phyloP scores from a whole-genome alignment of 2,888 invertebrate genomes.

The Tetramorium bicarinatum region DNA sequence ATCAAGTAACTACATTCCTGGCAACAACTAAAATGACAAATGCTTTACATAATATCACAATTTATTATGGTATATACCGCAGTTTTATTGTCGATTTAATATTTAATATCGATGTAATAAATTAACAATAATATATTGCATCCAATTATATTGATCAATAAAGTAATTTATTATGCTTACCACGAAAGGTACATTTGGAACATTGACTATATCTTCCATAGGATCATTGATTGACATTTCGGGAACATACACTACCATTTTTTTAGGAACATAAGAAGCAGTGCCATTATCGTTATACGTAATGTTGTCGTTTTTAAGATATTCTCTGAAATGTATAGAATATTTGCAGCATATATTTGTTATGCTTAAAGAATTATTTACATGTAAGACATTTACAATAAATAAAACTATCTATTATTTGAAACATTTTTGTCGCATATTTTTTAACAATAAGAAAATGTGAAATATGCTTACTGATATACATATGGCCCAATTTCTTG shows the following conservation, averaged over 20 bases:
- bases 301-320: slow-evolving; percentile 90
- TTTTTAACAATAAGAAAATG: background rate
- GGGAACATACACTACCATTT: slow-evolving; percentile 88
- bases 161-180: slow-evolving; percentile 86
- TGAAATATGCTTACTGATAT: slow-evolving; percentile 90
- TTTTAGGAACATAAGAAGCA: slow-evolving; percentile 89
- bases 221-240: slow-evolving; percentile 91
- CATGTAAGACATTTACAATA: background rate
- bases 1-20: background rate
- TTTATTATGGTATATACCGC: background rate
- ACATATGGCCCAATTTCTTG: slow-evolving; percentile 93
- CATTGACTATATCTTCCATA: slow-evolving; percentile 88
- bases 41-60: background rate
- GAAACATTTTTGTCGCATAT: background rate
- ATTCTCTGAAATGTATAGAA: slow-evolving; percentile 88
- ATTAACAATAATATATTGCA: background rate
- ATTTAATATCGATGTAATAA: background rate
- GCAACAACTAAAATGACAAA: background rate
- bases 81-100: background rate
- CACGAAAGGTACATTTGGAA: slow-evolving; percentile 91
- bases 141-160: background rate
- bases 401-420: background rate
- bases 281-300: slow-evolving; percentile 90
- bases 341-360: background rate
- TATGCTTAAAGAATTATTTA: background rate